A percentile compares a stretch with the other conserved stretches of the same genome.
These are phyloP conservation scores for Tragopan temminckii DNA, from an alignment of 2,797 vertebrate species.

Conservation along the genomic window DNA sequence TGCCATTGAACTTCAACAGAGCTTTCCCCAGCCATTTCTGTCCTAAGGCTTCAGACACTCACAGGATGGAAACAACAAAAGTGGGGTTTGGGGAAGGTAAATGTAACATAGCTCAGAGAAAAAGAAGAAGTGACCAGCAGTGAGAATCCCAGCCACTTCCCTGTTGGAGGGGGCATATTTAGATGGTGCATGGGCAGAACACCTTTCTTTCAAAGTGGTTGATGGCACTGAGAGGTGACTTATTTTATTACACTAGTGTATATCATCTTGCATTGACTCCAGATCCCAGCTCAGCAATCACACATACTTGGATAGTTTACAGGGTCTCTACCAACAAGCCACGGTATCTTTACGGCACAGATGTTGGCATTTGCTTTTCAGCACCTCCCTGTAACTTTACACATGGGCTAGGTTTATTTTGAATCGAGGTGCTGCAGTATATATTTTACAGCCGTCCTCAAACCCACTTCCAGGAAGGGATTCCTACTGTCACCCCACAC, in stretches of 20 bases:
- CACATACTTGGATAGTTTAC: neutral
- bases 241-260: neutral
- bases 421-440: conserved; percentile 46
- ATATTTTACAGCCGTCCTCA: conserved; percentile 65
- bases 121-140: neutral
- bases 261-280: neutral
- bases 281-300: neutral
- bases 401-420: conserved; percentile 76
- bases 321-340: neutral
- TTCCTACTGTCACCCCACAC: conserved; percentile 10
- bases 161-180: neutral
- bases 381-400: conserved; percentile 69
- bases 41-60: neutral
- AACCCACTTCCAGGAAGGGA: conserved; percentile 71
- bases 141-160: neutral
- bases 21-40: rapidly evolving
- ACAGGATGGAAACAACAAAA: rapidly evolving
- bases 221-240: neutral
- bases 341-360: conserved; percentile 57
- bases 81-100: neutral
- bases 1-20: rapidly evolving
- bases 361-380: conserved; percentile 74
- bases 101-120: neutral
- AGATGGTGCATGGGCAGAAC: neutral
- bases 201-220: neutral